A percentile compares a stretch with the other conserved stretches of the same genome.
phyloP scores from a whole-genome alignment of 2,888 invertebrate genomes.

The Autographa gamma region DNA sequence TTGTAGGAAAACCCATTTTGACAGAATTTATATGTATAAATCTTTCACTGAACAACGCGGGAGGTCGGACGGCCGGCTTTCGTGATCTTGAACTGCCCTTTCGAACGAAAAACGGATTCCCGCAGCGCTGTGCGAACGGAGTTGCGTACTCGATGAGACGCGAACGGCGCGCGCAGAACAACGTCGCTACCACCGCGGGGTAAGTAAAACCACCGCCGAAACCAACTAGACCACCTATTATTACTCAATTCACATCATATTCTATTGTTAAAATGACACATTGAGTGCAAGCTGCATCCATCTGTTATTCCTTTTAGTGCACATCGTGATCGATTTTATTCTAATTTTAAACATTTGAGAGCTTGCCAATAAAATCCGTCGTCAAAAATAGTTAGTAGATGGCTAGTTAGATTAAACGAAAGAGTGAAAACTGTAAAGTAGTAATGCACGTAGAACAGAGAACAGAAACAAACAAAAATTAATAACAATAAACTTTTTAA shows the following conservation, averaged over 20 bases:
- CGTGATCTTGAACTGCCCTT: conserved; percentile 89
- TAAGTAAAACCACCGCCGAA: conserved; percentile 70
- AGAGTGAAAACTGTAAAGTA: conserved; percentile 17
- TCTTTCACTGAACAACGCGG: conserved; percentile 72
- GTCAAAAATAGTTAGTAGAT: not conserved
- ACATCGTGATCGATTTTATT: conserved; percentile 61
- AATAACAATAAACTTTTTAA: not conserved
- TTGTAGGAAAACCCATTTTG: conserved; percentile 84
- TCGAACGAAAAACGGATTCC: conserved; percentile 80
- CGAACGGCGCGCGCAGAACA: conserved; percentile 81
- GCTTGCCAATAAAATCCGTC: conserved; percentile 70
- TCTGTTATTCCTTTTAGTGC: conserved; percentile 39
- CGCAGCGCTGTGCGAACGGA: conserved; percentile 74
- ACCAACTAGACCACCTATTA: conserved; percentile 62
- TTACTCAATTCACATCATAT: conserved; percentile 41
- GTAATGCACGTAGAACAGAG: not conserved
- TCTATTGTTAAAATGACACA: conserved; percentile 25
- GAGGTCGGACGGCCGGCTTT: conserved; percentile 76
- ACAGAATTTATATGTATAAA: conserved; percentile 66
- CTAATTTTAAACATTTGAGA: conserved; percentile 79
- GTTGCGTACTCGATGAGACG: conserved; percentile 79
- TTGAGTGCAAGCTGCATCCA: conserved; percentile 43
- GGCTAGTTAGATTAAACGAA: not conserved
- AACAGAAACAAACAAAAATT: not conserved
- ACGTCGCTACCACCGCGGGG: conserved; percentile 70